Base-by-base conservation (phyloP, 1,140 invertebrate genomes). In the Drosophila eugracilis region DNA sequence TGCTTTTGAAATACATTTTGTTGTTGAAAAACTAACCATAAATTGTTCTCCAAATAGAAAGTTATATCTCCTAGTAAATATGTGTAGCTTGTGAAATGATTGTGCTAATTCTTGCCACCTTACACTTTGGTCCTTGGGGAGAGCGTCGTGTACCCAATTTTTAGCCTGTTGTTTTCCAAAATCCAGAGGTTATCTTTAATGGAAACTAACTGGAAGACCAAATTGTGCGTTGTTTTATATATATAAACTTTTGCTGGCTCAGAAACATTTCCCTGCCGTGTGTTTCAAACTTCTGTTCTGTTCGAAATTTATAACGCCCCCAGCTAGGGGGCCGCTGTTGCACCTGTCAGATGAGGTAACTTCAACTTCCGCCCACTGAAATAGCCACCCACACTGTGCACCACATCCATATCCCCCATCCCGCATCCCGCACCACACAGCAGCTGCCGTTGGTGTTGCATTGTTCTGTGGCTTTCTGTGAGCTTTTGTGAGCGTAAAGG, bases 381-480 rank as follows among this genome's bases (percentile, higher is more conserved):
- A 14, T 5, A 7, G n/a, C 30, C 19, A 17, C 32, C 34, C 50
- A n/a, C 5, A n/a, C n/a, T n/a, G n/a, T 10, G 19, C 15, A 24
- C 36, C 15, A 10, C 21, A n/a, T n/a, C 34, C 34, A 15, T n/a
- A n/a, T n/a, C n/a, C n/a, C n/a, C n/a, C n/a, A n/a, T n/a, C n/a
- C n/a, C n/a, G n/a, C n/a, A n/a, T n/a, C n/a, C 7, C 28, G 14
- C 48, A 19, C 30, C 24, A 28, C 26, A 15, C 47, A 34, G n/a
- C n/a, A 24, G 55, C 7, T 9, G 15, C 9, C 19, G 48, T 15
- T 26, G 19, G 58, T 32, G 59, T 45, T 63, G 54, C 60, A 63
- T 63, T 63, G 60, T 65, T 65, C 39, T 65, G 55, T 28, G 60
- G 60, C 30, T 65, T 65, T 62, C 55, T 37, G 54, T 10, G 10